Percentiles rank a stretch among this genome's conserved stretches.
Evolutionary conservation across 2,888 invertebrate species (phyloP).

Genomic region (Eucera pruinosa): DNA sequence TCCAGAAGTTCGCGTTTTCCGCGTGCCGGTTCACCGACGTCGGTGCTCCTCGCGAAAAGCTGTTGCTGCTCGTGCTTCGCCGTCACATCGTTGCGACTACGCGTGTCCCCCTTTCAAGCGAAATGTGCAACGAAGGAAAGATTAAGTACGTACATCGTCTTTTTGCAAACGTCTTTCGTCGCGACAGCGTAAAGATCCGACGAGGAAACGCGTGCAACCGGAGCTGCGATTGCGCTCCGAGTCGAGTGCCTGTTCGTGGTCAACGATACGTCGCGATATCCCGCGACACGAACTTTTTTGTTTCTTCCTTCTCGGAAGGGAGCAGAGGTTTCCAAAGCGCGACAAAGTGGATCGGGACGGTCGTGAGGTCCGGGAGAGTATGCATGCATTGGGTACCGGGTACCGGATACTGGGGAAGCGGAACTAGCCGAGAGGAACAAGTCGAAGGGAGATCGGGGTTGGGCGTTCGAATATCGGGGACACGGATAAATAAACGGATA

Average conservation of each 20-base stretch:
- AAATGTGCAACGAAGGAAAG: background rate
- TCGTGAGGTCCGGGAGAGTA: slow-evolving; percentile 17
- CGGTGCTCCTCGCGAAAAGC: too few species aligned
- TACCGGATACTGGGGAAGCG: background rate
- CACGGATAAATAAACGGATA: slow-evolving; percentile 39
- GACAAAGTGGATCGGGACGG: slow-evolving; percentile 40
- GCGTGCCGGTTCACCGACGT: too few species aligned
- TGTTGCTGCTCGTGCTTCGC: background rate
- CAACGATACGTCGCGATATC: slow-evolving; percentile 11
- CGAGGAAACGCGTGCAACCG: background rate
- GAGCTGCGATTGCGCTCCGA: background rate
- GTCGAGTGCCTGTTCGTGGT: background rate
- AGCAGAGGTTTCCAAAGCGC: slow-evolving; percentile 51
- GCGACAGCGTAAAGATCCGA: background rate
- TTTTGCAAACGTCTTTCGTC: background rate
- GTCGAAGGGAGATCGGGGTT: slow-evolving; percentile 5
- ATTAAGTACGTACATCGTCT: background rate
- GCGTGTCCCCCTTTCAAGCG: background rate
- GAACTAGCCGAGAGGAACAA: background rate
- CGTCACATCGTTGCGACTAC: background rate
- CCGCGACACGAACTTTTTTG: slow-evolving; percentile 36
- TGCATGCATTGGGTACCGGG: slow-evolving; percentile 53
- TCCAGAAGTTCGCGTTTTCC: too few species aligned
- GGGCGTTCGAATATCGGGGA: slow-evolving; percentile 3
- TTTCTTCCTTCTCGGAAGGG: slow-evolving; percentile 49